Conservation (phyloP, 2,113 vertebrate genomes). For the Melanostigma gelatinosum region DNA sequence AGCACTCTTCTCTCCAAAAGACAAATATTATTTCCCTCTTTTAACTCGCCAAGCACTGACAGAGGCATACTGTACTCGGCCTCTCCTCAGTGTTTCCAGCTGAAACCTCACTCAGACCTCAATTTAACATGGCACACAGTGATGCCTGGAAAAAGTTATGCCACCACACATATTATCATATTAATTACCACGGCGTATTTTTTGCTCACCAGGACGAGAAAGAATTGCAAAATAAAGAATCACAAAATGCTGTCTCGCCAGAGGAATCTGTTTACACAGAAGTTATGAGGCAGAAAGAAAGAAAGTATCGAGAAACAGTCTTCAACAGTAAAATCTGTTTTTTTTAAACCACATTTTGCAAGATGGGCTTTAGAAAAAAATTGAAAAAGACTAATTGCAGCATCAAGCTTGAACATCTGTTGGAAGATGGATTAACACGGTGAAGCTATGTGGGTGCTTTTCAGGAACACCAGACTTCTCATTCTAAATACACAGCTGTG, state of each 20-base stretch:
- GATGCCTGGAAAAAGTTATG: conserved; percentile 72
- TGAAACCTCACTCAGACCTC: conserved; percentile 74
- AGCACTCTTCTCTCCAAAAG: conserved; percentile 44
- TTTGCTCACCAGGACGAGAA: conserved; percentile 55
- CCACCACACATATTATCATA: conserved; percentile 73
- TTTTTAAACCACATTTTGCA: conserved; percentile 33
- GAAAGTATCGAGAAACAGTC: conserved; percentile 5
- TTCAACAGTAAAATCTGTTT: neutral
- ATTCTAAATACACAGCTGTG: conserved; percentile 12
- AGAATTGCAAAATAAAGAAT: conserved; percentile 53
- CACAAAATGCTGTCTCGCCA: conserved; percentile 55
- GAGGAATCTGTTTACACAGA: conserved; percentile 69
- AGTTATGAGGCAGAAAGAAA: conserved; percentile 19
- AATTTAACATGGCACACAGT: conserved; percentile 60
- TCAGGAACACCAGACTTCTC: conserved; percentile 29
- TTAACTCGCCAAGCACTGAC: conserved; percentile 56
- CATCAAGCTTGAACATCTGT: conserved; percentile 40
- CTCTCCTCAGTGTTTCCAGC: conserved; percentile 73
- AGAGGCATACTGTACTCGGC: conserved; percentile 67
- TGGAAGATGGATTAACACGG: conserved; percentile 10
- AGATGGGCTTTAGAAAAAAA: neutral
- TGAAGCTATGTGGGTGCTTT: conserved; percentile 23
- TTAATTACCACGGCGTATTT: conserved; percentile 76
- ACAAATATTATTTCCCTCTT: conserved; percentile 68
- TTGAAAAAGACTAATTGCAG: conserved; percentile 23